Conservation (phyloP, 1,140 invertebrate species). For the Dendrolimus punctatus region DNA sequence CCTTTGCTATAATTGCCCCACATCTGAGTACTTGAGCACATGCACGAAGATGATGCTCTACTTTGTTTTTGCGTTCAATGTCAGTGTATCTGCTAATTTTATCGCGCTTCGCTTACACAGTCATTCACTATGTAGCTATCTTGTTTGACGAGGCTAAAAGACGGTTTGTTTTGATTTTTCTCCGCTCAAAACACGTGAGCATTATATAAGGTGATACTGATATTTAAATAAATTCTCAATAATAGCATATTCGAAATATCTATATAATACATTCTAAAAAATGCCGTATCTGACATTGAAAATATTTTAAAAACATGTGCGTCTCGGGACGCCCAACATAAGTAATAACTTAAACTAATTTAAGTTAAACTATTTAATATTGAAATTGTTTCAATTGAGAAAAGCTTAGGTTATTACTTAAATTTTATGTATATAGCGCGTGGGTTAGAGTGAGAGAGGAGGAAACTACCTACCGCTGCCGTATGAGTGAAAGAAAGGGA, state of each 20-base stretch:
- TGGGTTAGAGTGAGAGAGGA: no score
- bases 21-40: conserved; percentile 46
- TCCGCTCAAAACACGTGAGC: conserved; percentile 29
- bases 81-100: conserved; percentile 68
- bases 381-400: no score
- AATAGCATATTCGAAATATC: neutral
- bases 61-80: conserved; percentile 68
- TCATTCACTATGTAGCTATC: conserved; percentile 53
- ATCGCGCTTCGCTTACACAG: conserved; percentile 51
- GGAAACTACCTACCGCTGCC: no score
- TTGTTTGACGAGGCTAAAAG: conserved; percentile 53
- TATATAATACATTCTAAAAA: neutral
- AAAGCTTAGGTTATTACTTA: no score
- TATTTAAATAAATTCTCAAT: neutral
- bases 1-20: conserved; percentile 41
- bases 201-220: conserved; percentile 20
- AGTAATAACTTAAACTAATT: no score
- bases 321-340: no score
- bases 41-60: conserved; percentile 43
- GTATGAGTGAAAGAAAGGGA: no score
- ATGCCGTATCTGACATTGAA: no score
- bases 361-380: no score
- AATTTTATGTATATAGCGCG: no score
- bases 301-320: no score
- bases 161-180: conserved; percentile 61